phyloP scores from a whole-genome alignment of 2,888 invertebrate genomes.

The Lepetodrilus schrolli region DNA sequence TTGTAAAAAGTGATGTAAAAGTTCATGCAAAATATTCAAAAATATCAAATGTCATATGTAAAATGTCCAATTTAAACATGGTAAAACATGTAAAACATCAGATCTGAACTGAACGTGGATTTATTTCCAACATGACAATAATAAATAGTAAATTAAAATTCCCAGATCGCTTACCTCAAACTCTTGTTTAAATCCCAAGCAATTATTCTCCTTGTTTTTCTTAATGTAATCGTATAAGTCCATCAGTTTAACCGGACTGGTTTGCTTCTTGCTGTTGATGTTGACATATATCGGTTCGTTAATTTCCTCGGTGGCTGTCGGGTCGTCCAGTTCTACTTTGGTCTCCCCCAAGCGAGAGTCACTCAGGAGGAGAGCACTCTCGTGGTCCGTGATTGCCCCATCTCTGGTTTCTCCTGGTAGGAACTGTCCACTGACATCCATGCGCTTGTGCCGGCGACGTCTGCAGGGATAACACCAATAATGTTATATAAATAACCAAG shows the following conservation, averaged over 20 bases:
- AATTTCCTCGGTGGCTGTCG: slow-evolving; percentile 40
- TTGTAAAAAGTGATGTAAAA: too few species aligned
- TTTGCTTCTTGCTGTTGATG: slow-evolving; percentile 61
- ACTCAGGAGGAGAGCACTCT: slow-evolving; percentile 42
- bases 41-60: too few species aligned
- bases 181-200: slow-evolving; percentile 62
- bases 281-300: slow-evolving; percentile 69
- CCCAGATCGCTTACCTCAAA: slow-evolving; percentile 56
- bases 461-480: too few species aligned
- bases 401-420: slow-evolving; percentile 35
- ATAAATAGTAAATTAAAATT: too few species aligned
- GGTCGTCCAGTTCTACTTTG: slow-evolving; percentile 31
- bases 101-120: too few species aligned
- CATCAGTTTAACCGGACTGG: slow-evolving; percentile 57
- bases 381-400: slow-evolving; percentile 34
- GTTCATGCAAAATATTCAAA: too few species aligned
- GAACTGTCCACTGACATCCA: slow-evolving; percentile 36
- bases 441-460: slow-evolving; percentile 37
- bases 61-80: too few species aligned
- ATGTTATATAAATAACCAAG: too few species aligned
- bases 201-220: slow-evolving; percentile 60
- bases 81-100: too few species aligned
- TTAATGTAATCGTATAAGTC: slow-evolving; percentile 62
- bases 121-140: too few species aligned
- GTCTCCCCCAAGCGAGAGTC: slow-evolving; percentile 44